Evolutionary conservation across 2,797 vertebrate species (phyloP), one percentile per base, ranked within the genome.

Genomic region (Oreochromis mossambicus): DNA sequence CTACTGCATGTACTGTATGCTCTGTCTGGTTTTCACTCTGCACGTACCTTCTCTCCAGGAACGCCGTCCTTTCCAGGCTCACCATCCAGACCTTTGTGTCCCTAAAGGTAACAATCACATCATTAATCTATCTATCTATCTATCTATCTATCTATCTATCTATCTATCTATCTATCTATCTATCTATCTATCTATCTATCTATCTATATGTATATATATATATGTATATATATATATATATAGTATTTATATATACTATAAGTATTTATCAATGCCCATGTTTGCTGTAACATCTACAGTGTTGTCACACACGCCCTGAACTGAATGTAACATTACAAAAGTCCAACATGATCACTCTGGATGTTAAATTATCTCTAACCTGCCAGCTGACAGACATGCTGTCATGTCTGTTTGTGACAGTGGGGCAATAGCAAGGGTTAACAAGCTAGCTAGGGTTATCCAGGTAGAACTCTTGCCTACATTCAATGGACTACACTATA

Each of bases 1-100:
- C 14, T 29, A 70, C 38, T 70, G 38, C 5, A 73, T 17, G 41
- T 29, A 70, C 66, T 70, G 38, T 9, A 48, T 17, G 41, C 41
- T 48, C 24, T 48, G 43, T 32, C 6, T 50, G 70, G 1, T 58
- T 80, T 46, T 10, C 11, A 26, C 13, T 41, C 4, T 51, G 50
- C 38, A 66, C 76, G 11, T 83, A 97, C 97, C 95, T 96, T 96
- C 14, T 90, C 92, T 89, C 97, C 97, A 8, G 77, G 3, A 7
- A 55, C n/a, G 13, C 97, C 97, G 26, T 95, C 86, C 66, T 91
- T 91, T 36, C 96, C 97, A 36, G 92, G 77, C 6, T 79, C 90
- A 54, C 97, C 97, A 7, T 92, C 10, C 66, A 92, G 15, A n/a
- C 97, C 97, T 90, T 90, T 95, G 90, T 97, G 96, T 86, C 96